These are phyloP conservation scores for Perccottus glenii DNA, from an alignment of 2,113 vertebrate genomes.

Conservation along the genomic window DNA sequence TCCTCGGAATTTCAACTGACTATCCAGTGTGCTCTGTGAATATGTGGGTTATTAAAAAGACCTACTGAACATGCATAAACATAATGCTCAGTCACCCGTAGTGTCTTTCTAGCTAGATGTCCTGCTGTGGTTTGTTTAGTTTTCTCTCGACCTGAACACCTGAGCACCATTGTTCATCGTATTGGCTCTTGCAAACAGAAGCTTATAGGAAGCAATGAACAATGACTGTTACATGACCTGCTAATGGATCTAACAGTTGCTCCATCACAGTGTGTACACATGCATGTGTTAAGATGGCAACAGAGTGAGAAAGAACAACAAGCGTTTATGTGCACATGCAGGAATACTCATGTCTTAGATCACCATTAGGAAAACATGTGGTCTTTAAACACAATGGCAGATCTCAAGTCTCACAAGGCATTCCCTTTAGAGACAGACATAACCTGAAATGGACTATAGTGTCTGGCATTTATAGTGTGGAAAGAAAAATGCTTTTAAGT, in stretches of 20 bases:
- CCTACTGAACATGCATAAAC: constrained; percentile 3
- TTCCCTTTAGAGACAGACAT: constrained; percentile 32
- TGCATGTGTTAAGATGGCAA: constrained; percentile 23
- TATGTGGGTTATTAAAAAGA: constrained; percentile 5
- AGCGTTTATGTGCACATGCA: background rate
- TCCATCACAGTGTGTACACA: constrained; percentile 1
- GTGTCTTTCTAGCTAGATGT: constrained; percentile 32
- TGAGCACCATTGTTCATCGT: constrained; percentile 69
- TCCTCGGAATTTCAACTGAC: background rate
- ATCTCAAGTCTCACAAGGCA: constrained; percentile 10
- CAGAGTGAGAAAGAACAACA: constrained; percentile 14
- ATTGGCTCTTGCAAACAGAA: constrained; percentile 74
- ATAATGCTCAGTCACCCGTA: background rate
- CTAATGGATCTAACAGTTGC: constrained; percentile 79
- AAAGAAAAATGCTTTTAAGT: constrained; percentile 27
- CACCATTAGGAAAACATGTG: constrained; percentile 34
- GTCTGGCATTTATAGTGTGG: constrained; percentile 51
- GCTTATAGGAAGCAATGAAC: constrained; percentile 80
- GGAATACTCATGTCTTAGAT: constrained; percentile 10
- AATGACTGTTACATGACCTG: constrained; percentile 82
- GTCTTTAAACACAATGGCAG: constrained; percentile 19
- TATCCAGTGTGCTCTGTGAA: background rate
- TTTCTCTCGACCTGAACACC: constrained; percentile 52
- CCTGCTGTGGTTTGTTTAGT: constrained; percentile 50
- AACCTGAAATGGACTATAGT: constrained; percentile 26